Percentiles rank a stretch among this genome's conserved stretches.
phyloP scores from a whole-genome alignment of 2,888 invertebrate species.

The Cephalotes varians region DNA sequence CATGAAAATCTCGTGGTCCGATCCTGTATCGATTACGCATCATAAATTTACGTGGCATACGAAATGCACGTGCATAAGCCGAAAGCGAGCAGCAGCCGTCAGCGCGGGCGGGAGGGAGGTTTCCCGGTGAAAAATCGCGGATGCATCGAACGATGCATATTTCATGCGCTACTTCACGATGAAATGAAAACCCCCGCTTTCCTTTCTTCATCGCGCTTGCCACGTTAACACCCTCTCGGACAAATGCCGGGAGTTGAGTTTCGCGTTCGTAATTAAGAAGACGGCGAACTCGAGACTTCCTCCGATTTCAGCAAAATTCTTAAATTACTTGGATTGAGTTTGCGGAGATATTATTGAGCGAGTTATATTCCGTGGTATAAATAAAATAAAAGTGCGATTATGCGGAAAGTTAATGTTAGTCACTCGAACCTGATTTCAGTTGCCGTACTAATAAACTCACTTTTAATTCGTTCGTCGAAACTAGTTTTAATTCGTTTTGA shows the following conservation, averaged over 20 bases:
- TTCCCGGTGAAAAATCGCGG: slow-evolving; percentile 75
- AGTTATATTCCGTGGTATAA: slow-evolving; percentile 13
- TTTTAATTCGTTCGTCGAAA: too few relatives aligned
- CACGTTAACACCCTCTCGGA: slow-evolving; percentile 25
- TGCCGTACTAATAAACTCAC: slow-evolving; percentile 1
- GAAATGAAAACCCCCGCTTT: slow-evolving; percentile 74
- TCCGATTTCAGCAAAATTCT: slow-evolving; percentile 35
- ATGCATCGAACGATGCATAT: slow-evolving; percentile 76
- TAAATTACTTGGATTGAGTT: slow-evolving; percentile 49
- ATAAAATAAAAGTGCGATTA: slow-evolving; percentile 34
- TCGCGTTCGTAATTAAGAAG: slow-evolving; percentile 33
- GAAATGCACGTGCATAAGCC: slow-evolving; percentile 44
- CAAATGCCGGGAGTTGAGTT: not conserved
- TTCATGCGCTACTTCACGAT: slow-evolving; percentile 75
- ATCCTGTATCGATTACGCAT: slow-evolving; percentile 20
- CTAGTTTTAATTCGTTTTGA: slow-evolving; percentile 7
- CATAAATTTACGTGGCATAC: slow-evolving; percentile 42
- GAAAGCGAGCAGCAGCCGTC: slow-evolving; percentile 43
- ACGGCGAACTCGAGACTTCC: not conserved
- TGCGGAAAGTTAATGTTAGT: slow-evolving; percentile 6
- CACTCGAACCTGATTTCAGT: slow-evolving; percentile 5
- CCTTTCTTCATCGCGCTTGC: slow-evolving; percentile 22
- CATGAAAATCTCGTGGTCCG: not conserved
- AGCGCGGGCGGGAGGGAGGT: slow-evolving; percentile 31
- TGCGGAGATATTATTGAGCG: slow-evolving; percentile 20